These are phyloP conservation scores for Yponomeuta cagnagella DNA, from an alignment of 2,888 invertebrate species.

Conservation along the genomic window DNA sequence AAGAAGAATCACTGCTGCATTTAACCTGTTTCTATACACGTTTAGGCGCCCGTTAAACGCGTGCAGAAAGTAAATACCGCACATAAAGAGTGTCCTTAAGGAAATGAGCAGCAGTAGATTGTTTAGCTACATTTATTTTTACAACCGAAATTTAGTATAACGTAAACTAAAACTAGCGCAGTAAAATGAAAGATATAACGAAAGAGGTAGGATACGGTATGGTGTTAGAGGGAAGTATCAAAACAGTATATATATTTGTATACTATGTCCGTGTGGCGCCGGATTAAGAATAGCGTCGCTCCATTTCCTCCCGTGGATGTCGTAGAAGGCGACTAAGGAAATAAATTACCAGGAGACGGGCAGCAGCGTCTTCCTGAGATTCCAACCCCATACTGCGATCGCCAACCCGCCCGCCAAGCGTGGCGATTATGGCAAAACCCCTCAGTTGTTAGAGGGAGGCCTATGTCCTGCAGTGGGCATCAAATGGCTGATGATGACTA, in stretches of 20 bases:
- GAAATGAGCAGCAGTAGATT: slow-evolving; percentile 12
- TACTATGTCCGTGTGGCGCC: too few species aligned
- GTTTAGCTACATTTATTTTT: slow-evolving; percentile 17
- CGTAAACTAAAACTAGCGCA: slow-evolving; percentile 16
- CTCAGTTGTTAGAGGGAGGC: too few species aligned
- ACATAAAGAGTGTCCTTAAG: slow-evolving; percentile 13
- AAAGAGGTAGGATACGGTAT: neutral
- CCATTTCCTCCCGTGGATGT: too few species aligned
- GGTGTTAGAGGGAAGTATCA: neutral
- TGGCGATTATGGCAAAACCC: too few species aligned
- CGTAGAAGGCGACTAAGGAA: too few species aligned
- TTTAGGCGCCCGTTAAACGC: neutral
- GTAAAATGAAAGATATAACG: slow-evolving; percentile 12
- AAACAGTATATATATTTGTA: neutral
- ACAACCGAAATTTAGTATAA: slow-evolving; percentile 14
- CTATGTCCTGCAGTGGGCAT: too few species aligned
- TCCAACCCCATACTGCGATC: too few species aligned
- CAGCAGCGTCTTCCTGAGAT: too few species aligned
- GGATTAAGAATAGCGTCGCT: too few species aligned
- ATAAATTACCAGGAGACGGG: too few species aligned
- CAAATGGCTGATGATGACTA: too few species aligned
- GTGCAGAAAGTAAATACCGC: slow-evolving; percentile 1
- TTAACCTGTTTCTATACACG: neutral
- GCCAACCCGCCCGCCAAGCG: too few species aligned
- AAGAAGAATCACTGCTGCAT: neutral